Conservation (phyloP, 1,140 invertebrate species). For the Ips typographus region DNA sequence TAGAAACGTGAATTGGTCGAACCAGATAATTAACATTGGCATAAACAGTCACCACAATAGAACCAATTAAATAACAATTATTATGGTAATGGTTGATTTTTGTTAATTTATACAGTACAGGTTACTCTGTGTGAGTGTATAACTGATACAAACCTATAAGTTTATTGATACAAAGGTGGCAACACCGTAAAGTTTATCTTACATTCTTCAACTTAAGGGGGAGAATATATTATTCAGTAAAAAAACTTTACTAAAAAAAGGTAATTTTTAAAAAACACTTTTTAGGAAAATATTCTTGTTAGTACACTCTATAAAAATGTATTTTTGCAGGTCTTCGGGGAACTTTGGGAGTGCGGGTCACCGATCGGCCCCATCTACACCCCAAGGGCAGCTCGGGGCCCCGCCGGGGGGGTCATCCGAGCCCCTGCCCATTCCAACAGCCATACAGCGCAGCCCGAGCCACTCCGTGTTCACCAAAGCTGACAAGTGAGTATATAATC, state of each 20-base stretch:
- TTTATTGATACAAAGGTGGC: too few relatives aligned
- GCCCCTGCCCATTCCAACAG: constrained; percentile 34
- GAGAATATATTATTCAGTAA: too few relatives aligned
- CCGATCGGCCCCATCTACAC: constrained; percentile 49
- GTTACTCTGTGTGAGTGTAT: too few relatives aligned
- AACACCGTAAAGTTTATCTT: background rate
- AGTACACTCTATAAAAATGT: background rate
- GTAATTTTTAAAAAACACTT: constrained; percentile 2
- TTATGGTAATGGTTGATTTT: too few relatives aligned
- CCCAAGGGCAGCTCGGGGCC: constrained; percentile 39
- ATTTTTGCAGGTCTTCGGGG: constrained; percentile 49
- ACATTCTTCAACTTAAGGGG: constrained; percentile 1
- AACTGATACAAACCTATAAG: too few relatives aligned
- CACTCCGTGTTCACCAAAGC: constrained; percentile 48
- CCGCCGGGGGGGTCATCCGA: constrained; percentile 33
- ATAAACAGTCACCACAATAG: too few relatives aligned
- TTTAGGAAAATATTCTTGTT: constrained; percentile 2
- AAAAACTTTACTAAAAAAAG: background rate
- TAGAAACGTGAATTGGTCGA: too few relatives aligned
- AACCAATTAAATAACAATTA: too few relatives aligned
- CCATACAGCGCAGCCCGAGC: constrained; percentile 47
- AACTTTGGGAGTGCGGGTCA: constrained; percentile 50
- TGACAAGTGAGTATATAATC: constrained; percentile 44
- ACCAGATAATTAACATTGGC: too few relatives aligned
- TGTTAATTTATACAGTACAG: too few relatives aligned